Base-by-base conservation (phyloP, 2,113 vertebrate genomes). In the Sinocyclocheilus anshuiensis region DNA sequence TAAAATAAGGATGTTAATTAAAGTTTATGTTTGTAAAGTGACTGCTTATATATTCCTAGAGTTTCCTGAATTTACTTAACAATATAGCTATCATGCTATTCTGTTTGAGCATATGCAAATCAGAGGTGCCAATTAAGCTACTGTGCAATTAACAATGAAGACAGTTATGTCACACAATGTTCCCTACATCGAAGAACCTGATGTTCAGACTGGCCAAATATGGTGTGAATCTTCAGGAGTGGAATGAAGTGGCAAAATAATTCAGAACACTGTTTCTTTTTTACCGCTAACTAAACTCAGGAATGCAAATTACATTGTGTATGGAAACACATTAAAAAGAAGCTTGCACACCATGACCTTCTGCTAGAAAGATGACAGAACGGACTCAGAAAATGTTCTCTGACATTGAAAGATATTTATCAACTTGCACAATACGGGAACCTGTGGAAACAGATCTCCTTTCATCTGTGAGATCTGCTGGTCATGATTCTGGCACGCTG, bases 261-360 rank as follows among this genome's bases (percentile, higher is more conserved):
- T 90, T 92, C 89, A 89, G 77, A 91, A 90, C 88, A 90, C 83
- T 85, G 88, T 74, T 90, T 83, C 91, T 87, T 90, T 88, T 85
- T 78, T 87, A 78, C 84, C 53, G 13, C 75, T 89, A 90, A 88
- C 86, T 79, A 89, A 84, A 86, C 84, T 90, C 74, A 87, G 92
- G 92, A 93, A 94, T 91, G 92, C 89, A 91, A 93, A 93, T 91
- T 89, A 91, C 89, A 92, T 92, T 91, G 90, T 94, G 89, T 87
- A 86, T 84, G 90, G 87, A 90, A 87, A 85, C 81, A 90, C 89
- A 90, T 93, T 89, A 93, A 93, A 92, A 92, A 24, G 90, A 87
- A 90, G 87, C 91, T 92, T 91, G 93, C 90, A 91, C 87, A 81
- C 85, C 69, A 36, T 93, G 90, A 93, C 90, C 91, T 91, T 88